Conservation (phyloP, 2,888 invertebrate species). For the Leistus spinibarbis region DNA sequence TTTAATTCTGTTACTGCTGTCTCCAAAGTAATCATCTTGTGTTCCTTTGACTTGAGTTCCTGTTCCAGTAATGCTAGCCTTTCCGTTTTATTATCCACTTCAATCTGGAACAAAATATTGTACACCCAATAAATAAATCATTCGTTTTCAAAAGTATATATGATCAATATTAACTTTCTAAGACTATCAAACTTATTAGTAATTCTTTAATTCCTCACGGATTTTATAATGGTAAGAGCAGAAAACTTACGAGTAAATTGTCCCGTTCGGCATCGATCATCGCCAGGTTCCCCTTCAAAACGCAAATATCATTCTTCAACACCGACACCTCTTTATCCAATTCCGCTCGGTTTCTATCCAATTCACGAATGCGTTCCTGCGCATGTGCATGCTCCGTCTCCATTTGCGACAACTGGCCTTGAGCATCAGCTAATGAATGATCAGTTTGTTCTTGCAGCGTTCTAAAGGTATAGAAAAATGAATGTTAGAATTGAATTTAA, state of each 20-base stretch:
- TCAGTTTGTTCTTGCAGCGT: slow-evolving; percentile 79
- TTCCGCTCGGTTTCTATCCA: slow-evolving; percentile 66
- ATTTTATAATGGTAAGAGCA: slow-evolving; percentile 12
- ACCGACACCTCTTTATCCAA: slow-evolving; percentile 65
- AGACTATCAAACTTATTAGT: slow-evolving; percentile 21
- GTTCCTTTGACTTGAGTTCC: slow-evolving; percentile 66
- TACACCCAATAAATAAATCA: too few species aligned
- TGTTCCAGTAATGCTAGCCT: slow-evolving; percentile 68
- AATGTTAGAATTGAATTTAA: background rate
- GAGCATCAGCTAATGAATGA: slow-evolving; percentile 70
- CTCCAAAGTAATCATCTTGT: slow-evolving; percentile 62
- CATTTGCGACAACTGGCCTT: slow-evolving; percentile 67
- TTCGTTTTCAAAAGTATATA: too few species aligned
- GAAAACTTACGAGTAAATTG: slow-evolving; percentile 61
- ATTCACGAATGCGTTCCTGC: slow-evolving; percentile 62
- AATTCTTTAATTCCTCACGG: background rate
- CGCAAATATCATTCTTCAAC: slow-evolving; percentile 68
- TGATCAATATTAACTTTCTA: background rate
- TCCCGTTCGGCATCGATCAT: slow-evolving; percentile 76
- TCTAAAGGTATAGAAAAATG: slow-evolving; percentile 55
- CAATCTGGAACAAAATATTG: slow-evolving; percentile 58
- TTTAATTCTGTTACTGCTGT: slow-evolving; percentile 63
- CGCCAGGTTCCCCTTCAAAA: slow-evolving; percentile 66
- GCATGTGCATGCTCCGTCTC: slow-evolving; percentile 69
- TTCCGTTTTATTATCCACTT: slow-evolving; percentile 76